These are phyloP conservation scores for Zygothrica quintamaculata DNA, from an alignment of 2,888 invertebrate species.

Conservation along the genomic window DNA sequence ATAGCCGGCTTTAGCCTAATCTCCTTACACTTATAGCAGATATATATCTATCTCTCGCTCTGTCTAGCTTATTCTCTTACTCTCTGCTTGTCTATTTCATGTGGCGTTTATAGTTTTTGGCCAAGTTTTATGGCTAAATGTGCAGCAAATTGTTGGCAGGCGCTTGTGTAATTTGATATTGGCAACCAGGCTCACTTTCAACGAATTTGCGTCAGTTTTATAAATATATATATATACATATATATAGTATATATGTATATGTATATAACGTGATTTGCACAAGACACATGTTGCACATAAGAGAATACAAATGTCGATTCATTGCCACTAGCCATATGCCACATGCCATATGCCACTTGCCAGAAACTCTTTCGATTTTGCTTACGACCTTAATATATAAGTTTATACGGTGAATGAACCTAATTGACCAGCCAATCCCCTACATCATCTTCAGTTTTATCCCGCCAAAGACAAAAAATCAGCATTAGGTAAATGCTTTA, in stretches of 20 bases:
- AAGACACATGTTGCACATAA: constrained; percentile 7
- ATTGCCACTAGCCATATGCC: constrained; percentile 19
- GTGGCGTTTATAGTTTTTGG: constrained; percentile 4
- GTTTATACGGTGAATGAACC: not conserved
- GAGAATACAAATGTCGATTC: constrained; percentile 12
- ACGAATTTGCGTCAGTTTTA: constrained; percentile 63
- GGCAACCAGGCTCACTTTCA: constrained; percentile 75
- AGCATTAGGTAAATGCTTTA: constrained; percentile 18
- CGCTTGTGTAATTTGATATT: constrained; percentile 75
- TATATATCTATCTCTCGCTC: not conserved
- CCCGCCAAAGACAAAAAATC: constrained; percentile 1
- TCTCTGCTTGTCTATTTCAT: not conserved
- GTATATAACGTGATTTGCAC: constrained; percentile 11
- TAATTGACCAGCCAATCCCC: constrained; percentile 7
- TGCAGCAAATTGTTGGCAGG: constrained; percentile 57
- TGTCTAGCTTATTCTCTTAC: too few relatives aligned
- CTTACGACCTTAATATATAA: not conserved
- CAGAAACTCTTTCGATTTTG: not conserved
- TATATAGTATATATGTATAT: too few relatives aligned
- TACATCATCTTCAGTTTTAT: constrained; percentile 12
- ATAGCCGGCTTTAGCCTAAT: constrained; percentile 3
- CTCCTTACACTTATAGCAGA: not conserved
- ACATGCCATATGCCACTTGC: constrained; percentile 6
- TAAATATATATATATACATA: not conserved
- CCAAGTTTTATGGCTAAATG: constrained; percentile 55